Evolutionary conservation across 2,113 vertebrate genomes (phyloP).

Genomic region (Onychostoma macrolepis): DNA sequence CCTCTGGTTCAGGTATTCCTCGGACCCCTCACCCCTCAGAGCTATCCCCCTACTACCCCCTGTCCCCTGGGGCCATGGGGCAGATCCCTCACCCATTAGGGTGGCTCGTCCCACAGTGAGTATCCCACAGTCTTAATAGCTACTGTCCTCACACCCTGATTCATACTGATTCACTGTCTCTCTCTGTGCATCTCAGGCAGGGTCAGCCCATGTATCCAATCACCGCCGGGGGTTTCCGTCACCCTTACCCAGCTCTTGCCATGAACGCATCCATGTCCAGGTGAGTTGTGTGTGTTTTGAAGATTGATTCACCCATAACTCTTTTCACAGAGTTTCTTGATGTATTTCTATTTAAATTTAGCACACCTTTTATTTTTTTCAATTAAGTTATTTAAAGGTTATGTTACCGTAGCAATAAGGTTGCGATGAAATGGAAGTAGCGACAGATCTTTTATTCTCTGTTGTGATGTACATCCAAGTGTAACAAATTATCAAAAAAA

Average conservation of each 20-base stretch:
- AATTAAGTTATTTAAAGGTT: background rate
- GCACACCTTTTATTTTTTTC: background rate
- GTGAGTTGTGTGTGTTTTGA: slow-evolving; percentile 71
- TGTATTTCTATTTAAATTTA: background rate
- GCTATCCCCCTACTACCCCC: slow-evolving; percentile 87
- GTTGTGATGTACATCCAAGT: background rate
- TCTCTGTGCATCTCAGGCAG: slow-evolving; percentile 76
- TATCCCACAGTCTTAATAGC: background rate
- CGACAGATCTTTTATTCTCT: background rate
- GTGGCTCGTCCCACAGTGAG: slow-evolving; percentile 91
- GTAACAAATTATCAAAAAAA: background rate
- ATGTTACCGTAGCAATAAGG: background rate
- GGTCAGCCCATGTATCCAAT: slow-evolving; percentile 91
- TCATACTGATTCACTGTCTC: slow-evolving; percentile 7
- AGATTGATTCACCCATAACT: background rate
- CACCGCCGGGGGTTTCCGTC: slow-evolving; percentile 84
- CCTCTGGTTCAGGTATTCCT: slow-evolving; percentile 80
- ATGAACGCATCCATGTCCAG: slow-evolving; percentile 96
- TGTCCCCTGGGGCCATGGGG: slow-evolving; percentile 87
- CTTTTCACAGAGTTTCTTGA: background rate
- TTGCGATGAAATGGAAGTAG: background rate
- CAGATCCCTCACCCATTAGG: slow-evolving; percentile 88
- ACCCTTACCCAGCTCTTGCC: slow-evolving; percentile 87
- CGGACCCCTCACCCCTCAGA: slow-evolving; percentile 84
- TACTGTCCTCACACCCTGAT: background rate